Base-by-base conservation (phyloP, 2,888 invertebrate genomes). In the Cheiracanthium punctorium region DNA sequence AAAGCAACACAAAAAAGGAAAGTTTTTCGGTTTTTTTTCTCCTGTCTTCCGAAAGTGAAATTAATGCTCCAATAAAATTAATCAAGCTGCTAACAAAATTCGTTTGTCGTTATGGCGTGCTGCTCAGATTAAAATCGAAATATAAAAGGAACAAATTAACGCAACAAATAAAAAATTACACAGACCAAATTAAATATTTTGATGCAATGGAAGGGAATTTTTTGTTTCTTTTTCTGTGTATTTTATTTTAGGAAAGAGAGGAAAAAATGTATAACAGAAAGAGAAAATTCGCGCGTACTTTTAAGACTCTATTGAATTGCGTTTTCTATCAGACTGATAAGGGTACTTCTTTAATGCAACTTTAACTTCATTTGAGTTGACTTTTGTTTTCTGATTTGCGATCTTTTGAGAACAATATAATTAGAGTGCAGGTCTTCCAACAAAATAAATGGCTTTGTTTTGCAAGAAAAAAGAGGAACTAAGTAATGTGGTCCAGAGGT, bases 111-210 rank as follows among this genome's bases (percentile, higher is more conserved):
- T 24, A 4, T 24, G 58, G 24, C 12, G 24, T 24, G 24, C n/a
- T 24, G 58, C 24, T 24, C 14, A 24, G 1, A 5, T 58, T 17
- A 58, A n/a, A 58, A 58, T 58, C 24, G 24, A 58, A 58, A 58
- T 58, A 24, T 17, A 58, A 58, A 58, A 58, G 24, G 58, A 58
- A 58, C 58, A 58, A 58, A 58, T 58, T 58, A 58, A 12, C 24
- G 17, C 58, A 58, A 24, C 24, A 58, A 58, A 58, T 20, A 17
- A 58, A 24, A 58, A 58, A 7, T 24, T 5, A 58, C 24, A 24
- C 58, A 58, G 24, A 58, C 4, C 20, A 58, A 58, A 58, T 58
- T 58, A 58, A 58, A 58, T 58, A 58, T 58, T 58, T 58, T 17
- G 17, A 5, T 24, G 20, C 0, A 24, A 58, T 24, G 24, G 58